Conservation (phyloP, 1,140 invertebrate genomes). For the Drosophila repletoides region DNA sequence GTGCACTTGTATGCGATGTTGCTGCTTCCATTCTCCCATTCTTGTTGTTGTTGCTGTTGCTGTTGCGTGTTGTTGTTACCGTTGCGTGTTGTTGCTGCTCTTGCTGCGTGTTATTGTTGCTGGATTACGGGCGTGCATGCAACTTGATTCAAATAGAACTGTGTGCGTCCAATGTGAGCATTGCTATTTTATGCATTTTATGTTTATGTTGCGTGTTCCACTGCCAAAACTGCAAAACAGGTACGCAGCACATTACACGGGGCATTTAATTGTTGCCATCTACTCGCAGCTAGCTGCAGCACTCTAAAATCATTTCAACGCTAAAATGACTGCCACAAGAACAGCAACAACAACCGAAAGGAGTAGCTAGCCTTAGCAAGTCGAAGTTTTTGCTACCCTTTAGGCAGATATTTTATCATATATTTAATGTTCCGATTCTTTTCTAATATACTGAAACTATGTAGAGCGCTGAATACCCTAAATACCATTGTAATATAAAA, state of each 20-base stretch:
- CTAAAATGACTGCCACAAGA: slow-evolving; percentile 27
- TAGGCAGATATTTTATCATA: no score
- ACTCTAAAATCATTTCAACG: slow-evolving; percentile 71
- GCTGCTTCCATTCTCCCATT: not conserved
- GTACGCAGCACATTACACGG: slow-evolving; percentile 67
- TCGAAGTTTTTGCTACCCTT: no score
- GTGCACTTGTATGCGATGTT: slow-evolving; percentile 63
- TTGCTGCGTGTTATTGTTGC: slow-evolving; percentile 44
- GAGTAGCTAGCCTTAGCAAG: no score
- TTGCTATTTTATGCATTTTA: slow-evolving; percentile 69
- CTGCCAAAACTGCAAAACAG: slow-evolving; percentile 40
- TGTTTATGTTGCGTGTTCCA: slow-evolving; percentile 43
- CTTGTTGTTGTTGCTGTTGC: slow-evolving; percentile 7
- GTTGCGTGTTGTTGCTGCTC: slow-evolving; percentile 19
- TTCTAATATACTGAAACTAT: no score
- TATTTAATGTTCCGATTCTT: no score
- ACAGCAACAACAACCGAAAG: slow-evolving; percentile 9
- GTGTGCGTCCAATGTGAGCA: slow-evolving; percentile 44
- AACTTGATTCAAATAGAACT: slow-evolving; percentile 54
- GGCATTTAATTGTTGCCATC: slow-evolving; percentile 73
- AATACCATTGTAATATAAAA: no score
- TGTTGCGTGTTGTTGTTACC: not conserved
- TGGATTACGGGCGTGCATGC: slow-evolving; percentile 56
- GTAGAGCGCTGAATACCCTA: no score
- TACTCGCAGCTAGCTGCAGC: no score